Evolutionary conservation across 2,113 vertebrate genomes (phyloP), one percentile per base, ranked within the genome.

Genomic region (Notothenia coriiceps): DNA sequence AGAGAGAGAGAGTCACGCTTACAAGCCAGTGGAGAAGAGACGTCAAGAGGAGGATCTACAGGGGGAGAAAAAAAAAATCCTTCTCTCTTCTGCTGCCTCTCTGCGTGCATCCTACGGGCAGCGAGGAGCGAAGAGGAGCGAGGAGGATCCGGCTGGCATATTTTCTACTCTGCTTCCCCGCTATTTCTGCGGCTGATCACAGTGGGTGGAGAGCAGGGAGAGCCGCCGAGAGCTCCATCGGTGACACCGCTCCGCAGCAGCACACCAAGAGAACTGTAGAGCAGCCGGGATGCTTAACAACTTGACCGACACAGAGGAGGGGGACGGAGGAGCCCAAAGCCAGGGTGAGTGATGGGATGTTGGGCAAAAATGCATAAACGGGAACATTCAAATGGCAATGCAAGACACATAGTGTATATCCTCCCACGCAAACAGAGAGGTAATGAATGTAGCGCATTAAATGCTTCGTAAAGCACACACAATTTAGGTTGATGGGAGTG

Each of bases 231-330:
- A 83, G 87, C 88, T 86, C 61, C 61, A 79, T 83, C 90, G 63
- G 91, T 88, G 89, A 93, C 92, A 84, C 79, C 84, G 82, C 90
- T 90, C 90, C 72, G 73, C 90, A 85, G 35, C 7, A 40, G 85
- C 74, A 55, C 85, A 63, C 74, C 83, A 88, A 69, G 78, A 88
- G 86, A 33, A 57, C 74, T 47, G 65, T 64, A 82, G 74, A 85
- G 88, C 88, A 85, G 93, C 92, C 93, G 94, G 96, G 95, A 98
- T 98, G 97, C 96, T 97, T 76, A 98, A 98, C 96, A 98, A 97
- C 96, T 96, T 98, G 95, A 97, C 97, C 81, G 97, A 98, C 93
- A 96, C 96, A 83, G 97, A 98, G 95, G 97, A 98, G 91, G 97
- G 96, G 91, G 97, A 98, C 82, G 97, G 96, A 89, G 97, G 96